Evolutionary conservation across 2,113 vertebrate genomes (phyloP).

Genomic region (Physeter macrocephalus): DNA sequence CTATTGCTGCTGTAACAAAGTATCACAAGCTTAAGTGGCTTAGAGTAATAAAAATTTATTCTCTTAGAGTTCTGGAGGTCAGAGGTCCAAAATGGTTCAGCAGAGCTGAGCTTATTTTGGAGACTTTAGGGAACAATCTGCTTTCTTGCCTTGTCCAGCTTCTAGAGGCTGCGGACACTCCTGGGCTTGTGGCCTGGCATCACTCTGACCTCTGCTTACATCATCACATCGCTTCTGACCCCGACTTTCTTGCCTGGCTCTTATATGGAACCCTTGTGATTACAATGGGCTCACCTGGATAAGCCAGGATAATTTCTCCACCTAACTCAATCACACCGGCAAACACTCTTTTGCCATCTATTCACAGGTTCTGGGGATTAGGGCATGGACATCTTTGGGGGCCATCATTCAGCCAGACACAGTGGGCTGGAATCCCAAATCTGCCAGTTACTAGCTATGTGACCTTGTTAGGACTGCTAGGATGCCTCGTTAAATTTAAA

Average conservation of each 20-base stretch:
- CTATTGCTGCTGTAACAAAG: neutral
- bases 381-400: neutral
- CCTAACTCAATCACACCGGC: neutral
- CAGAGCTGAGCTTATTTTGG: neutral
- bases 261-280: neutral
- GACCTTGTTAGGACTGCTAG: neutral
- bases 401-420: neutral
- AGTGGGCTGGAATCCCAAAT: neutral
- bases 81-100: neutral
- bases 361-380: neutral
- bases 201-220: neutral
- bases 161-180: neutral
- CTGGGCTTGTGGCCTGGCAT: neutral
- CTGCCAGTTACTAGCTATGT: neutral
- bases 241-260: neutral
- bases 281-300: neutral
- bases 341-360: neutral
- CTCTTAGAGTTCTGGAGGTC: neutral
- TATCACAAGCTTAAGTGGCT: neutral
- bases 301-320: neutral
- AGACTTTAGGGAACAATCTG: neutral
- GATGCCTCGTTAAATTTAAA: neutral
- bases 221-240: neutral
- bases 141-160: neutral
- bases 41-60: neutral